A percentile compares a stretch with the other conserved stretches of the same genome.
phyloP scores from a whole-genome alignment of 2,797 vertebrate species.

The Jordanella pulchra region DNA sequence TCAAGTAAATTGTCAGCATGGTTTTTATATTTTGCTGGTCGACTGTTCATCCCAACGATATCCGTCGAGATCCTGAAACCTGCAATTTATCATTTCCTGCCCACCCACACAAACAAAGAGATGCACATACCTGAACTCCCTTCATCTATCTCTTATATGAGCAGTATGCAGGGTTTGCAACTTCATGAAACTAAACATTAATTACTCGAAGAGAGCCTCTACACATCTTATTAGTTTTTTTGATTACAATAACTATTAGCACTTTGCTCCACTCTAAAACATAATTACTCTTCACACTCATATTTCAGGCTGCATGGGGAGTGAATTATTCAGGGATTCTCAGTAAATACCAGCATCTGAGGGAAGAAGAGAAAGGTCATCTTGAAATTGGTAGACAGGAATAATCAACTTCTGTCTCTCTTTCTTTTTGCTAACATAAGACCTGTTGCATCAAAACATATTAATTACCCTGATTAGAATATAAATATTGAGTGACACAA shows the following conservation, averaged over 20 bases:
- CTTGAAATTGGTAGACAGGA: slow-evolving; percentile 21
- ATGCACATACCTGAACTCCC: slow-evolving; percentile 6
- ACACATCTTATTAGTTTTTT: slow-evolving; percentile 32
- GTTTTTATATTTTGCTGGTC: slow-evolving; percentile 23
- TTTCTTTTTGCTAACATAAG: background rate
- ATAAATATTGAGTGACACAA: background rate
- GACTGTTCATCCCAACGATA: slow-evolving; percentile 23
- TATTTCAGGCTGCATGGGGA: slow-evolving; percentile 5
- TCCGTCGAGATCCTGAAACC: slow-evolving; percentile 29
- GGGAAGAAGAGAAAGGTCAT: slow-evolving; percentile 3
- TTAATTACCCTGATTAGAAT: background rate
- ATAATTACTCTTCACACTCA: slow-evolving; percentile 20
- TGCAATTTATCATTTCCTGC: slow-evolving; percentile 45
- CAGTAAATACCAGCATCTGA: slow-evolving; percentile 18
- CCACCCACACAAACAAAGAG: background rate
- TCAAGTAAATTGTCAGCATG: slow-evolving; percentile 35
- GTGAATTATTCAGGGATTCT: slow-evolving; percentile 39
- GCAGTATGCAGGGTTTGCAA: slow-evolving; percentile 11
- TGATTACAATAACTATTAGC: slow-evolving; percentile 41
- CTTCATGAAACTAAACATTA: slow-evolving; percentile 41
- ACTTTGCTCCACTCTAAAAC: slow-evolving; percentile 16
- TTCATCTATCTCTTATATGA: background rate
- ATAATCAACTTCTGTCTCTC: slow-evolving; percentile 4
- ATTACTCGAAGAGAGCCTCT: slow-evolving; percentile 29
- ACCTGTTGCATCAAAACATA: background rate